Percentiles rank a stretch among this genome's conserved stretches.
Evolutionary conservation across 2,113 vertebrate species (phyloP).

Genomic region (Sminthopsis crassicaudata): DNA sequence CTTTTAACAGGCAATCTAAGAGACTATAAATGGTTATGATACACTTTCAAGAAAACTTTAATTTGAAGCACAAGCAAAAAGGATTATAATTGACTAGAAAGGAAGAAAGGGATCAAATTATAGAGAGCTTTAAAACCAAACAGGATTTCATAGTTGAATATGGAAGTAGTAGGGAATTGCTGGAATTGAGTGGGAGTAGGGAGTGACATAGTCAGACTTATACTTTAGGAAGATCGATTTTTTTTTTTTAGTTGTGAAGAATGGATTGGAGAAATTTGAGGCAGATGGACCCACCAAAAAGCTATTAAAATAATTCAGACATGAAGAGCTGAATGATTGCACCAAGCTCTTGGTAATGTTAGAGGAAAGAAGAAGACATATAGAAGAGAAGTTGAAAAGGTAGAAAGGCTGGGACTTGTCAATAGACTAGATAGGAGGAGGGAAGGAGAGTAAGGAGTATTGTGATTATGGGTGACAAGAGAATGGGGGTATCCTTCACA

Average conservation of each 20-base stretch:
- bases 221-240: too few species aligned
- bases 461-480: not conserved
- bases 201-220: not conserved
- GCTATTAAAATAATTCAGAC: not conserved
- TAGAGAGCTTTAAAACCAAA: not conserved
- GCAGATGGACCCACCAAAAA: too few species aligned
- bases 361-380: not conserved
- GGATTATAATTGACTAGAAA: not conserved
- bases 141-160: not conserved
- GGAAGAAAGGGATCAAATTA: not conserved
- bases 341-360: not conserved
- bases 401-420: too few species aligned
- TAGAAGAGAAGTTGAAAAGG: too few species aligned
- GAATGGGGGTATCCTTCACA: not conserved
- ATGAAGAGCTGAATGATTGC: not conserved
- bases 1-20: not conserved
- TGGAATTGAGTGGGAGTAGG: not conserved
- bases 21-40: not conserved
- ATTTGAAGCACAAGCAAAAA: not conserved
- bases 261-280: not conserved
- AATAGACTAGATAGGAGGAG: too few species aligned
- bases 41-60: not conserved
- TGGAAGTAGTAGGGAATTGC: not conserved
- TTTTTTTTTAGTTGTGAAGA: too few species aligned
- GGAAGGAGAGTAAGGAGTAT: too few species aligned